Base-by-base conservation (phyloP, 1,140 invertebrate genomes). In the Trichomalopsis sarcophagae region DNA sequence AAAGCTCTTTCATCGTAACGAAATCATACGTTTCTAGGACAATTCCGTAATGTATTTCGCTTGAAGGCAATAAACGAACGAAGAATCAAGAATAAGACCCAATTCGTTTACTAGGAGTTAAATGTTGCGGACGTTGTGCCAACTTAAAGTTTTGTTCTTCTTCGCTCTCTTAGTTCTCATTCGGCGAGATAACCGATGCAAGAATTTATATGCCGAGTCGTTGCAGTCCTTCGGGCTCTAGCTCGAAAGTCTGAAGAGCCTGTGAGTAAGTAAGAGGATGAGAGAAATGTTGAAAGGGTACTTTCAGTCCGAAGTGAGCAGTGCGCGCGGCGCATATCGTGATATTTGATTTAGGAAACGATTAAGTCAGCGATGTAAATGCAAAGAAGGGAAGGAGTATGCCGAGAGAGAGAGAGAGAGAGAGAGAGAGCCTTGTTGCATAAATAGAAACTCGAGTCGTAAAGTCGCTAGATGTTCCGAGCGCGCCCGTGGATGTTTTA, bases 261-360 rank as follows among this genome's bases (percentile, higher is more conserved):
- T 27, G 69, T 27, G 69, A 71, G 55, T 21, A n/a, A 71, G 69
- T 44, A 44, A 71, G 69, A 33, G 69, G 21, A 17, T 27, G 69
- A 33, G 69, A 11, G 69, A 33, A n/a, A 33, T 10, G 10, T 30
- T 30, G 27, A 33, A 71, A 71, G 69, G 23, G 69, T 71, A 30
- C 69, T 71, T 71, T 27, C 30, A 71, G 55, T 62, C 55, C 55
- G 21, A n/a, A 62, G 55, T 62, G 55, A 62, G 17, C 11, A 55
- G 55, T 62, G 55, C 55, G 55, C 17, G 4, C 14, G 55, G 55
- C 23, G 73, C 33, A 36, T 36, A 74, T 17, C n/a, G 73, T 36
- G 30, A 74, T 74, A 74, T 74, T 74, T 74, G 73, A 74, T 74
- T 74, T 74, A 74, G 33, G 73, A 74, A 74, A 36, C 73, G 73